Evolutionary conservation across 2,888 invertebrate genomes (phyloP).

Genomic region (Cheilosia pagana): DNA sequence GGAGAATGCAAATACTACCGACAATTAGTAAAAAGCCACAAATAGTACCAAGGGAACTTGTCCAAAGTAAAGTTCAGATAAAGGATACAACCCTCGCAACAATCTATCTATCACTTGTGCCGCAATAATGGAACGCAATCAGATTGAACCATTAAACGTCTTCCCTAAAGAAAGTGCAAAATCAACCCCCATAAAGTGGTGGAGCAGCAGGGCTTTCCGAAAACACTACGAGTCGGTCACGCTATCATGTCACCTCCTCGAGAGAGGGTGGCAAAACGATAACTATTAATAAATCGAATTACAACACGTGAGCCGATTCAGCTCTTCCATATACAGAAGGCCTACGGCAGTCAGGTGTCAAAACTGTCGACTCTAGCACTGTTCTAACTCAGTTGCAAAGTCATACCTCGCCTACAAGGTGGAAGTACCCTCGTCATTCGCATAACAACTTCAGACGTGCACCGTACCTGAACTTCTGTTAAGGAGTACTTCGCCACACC

Average conservation of each 20-base stretch:
- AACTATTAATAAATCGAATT: conserved; percentile 74
- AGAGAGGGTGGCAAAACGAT: conserved; percentile 42
- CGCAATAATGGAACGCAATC: conserved; percentile 54
- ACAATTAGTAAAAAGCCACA: no score
- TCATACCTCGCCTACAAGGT: conserved; percentile 15
- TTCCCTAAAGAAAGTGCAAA: conserved; percentile 34
- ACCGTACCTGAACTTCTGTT: conserved; percentile 58
- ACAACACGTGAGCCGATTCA: conserved; percentile 62
- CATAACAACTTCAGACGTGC: conserved; percentile 69
- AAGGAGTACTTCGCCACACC: conserved; percentile 39
- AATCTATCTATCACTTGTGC: conserved; percentile 6
- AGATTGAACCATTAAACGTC: conserved; percentile 66
- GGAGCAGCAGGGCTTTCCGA: conserved; percentile 25
- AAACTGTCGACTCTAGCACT: conserved; percentile 41
- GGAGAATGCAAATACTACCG: no score
- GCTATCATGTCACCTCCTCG: conserved; percentile 39
- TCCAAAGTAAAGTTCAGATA: conserved; percentile 18
- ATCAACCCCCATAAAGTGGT: conserved; percentile 19
- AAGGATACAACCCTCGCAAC: background rate
- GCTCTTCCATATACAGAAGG: conserved; percentile 7
- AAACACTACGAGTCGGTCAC: conserved; percentile 48
- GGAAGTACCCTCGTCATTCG: conserved; percentile 42
- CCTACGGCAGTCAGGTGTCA: conserved; percentile 66
- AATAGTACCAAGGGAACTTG: no score
- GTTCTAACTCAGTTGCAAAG: conserved; percentile 48